Conservation (phyloP, 1,140 invertebrate species). For the Pseudoatta argentina region DNA sequence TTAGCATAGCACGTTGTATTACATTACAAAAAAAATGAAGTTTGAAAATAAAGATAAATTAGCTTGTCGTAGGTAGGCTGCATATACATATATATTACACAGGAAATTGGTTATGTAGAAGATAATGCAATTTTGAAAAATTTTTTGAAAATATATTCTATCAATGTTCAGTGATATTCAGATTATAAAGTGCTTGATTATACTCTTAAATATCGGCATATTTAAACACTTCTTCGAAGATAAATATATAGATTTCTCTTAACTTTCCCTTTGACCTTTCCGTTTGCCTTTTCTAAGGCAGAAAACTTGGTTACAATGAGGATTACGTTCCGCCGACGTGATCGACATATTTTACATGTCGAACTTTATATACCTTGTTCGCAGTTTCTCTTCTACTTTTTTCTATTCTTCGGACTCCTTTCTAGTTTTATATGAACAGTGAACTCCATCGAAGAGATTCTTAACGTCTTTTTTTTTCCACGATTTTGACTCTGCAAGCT, state of each 20-base stretch:
- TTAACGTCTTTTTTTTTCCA: neutral
- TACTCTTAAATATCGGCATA: neutral
- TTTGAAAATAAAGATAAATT: neutral
- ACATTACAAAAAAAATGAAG: neutral
- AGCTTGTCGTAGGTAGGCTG: neutral
- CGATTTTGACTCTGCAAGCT: neutral
- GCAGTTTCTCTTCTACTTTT: neutral
- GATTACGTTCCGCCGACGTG: conserved; percentile 19
- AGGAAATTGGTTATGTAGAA: neutral
- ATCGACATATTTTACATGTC: conserved; percentile 47
- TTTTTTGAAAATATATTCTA: neutral
- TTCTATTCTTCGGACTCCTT: neutral
- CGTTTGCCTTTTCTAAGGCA: neutral
- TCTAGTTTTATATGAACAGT: neutral
- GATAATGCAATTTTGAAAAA: neutral
- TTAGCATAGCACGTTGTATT: neutral
- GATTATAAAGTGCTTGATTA: conserved; percentile 5
- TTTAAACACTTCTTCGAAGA: neutral
- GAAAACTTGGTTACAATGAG: conserved; percentile 26
- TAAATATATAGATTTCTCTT: neutral
- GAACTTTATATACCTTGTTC: conserved; percentile 46
- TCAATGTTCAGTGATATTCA: neutral
- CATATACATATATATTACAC: neutral
- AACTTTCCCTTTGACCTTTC: neutral
- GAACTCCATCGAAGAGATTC: neutral